Evolutionary conservation across 1,140 invertebrate species (phyloP).

Genomic region (Schlechtendalia chinensis): DNA sequence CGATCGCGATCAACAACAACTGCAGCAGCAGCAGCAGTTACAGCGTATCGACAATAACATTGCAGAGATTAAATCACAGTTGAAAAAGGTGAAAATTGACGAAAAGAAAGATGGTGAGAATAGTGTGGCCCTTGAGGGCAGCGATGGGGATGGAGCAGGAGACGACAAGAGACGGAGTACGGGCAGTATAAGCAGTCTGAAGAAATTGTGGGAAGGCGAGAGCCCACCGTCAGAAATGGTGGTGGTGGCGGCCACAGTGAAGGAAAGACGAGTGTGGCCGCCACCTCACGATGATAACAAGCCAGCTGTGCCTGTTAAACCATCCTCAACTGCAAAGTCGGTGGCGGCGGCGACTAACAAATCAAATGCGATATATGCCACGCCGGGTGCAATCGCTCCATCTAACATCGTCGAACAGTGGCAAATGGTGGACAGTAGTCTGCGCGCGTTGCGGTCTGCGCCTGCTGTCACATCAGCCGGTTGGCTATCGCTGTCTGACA

Average conservation of each 20-base stretch:
- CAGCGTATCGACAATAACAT: slow-evolving; percentile 69
- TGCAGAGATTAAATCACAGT: slow-evolving; percentile 75
- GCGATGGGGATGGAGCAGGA: slow-evolving; percentile 62
- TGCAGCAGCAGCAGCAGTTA: slow-evolving; percentile 63
- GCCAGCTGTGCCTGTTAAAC: slow-evolving; percentile 70
- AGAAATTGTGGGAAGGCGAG: slow-evolving; percentile 83
- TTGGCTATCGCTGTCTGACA: slow-evolving; percentile 82
- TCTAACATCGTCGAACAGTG: slow-evolving; percentile 68
- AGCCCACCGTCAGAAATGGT: slow-evolving; percentile 60
- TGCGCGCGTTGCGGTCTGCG: slow-evolving; percentile 64
- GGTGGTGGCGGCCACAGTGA: slow-evolving; percentile 57
- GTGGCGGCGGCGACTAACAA: slow-evolving; percentile 51
- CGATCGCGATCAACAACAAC: slow-evolving; percentile 51
- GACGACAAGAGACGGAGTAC: slow-evolving; percentile 88
- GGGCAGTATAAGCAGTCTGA: slow-evolving; percentile 87
- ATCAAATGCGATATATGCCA: slow-evolving; percentile 65
- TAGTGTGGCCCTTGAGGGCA: slow-evolving; percentile 54
- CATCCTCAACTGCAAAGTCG: slow-evolving; percentile 60
- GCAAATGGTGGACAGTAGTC: slow-evolving; percentile 65
- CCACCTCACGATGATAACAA: slow-evolving; percentile 59
- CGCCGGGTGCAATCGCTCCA: slow-evolving; percentile 59
- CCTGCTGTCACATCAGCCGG: slow-evolving; percentile 64
- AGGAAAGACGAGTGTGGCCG: slow-evolving; percentile 62
- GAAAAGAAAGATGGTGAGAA: slow-evolving; percentile 57
- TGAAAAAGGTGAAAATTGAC: slow-evolving; percentile 75